phyloP scores from a whole-genome alignment of 1,140 invertebrate species.

The Trachymyrmex cornetzi region DNA sequence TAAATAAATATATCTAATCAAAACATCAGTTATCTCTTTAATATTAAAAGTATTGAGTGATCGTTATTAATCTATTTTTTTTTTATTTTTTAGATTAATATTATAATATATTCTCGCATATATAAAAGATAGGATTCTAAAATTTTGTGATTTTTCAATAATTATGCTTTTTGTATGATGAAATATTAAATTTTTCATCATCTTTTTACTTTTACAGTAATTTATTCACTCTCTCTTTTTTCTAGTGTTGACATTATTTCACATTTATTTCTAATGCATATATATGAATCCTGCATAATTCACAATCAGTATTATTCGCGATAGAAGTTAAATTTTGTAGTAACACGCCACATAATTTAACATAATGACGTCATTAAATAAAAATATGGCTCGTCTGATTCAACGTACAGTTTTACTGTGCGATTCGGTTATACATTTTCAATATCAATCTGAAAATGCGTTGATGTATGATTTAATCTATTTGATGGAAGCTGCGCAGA shows the following conservation, averaged over 20 bases:
- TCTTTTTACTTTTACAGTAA: too few relatives aligned
- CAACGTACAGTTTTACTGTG: slow-evolving; percentile 38
- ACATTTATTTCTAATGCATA: not conserved
- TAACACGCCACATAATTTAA: not conserved
- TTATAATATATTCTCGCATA: too few relatives aligned
- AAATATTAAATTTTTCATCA: too few relatives aligned
- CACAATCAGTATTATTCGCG: not conserved
- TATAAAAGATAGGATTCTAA: too few relatives aligned
- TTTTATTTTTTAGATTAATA: too few relatives aligned
- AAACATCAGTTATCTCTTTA: not conserved
- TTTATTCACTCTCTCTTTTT: too few relatives aligned
- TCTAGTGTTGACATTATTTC: not conserved
- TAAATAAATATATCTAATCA: not conserved
- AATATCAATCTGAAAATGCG: not conserved
- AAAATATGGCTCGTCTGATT: slow-evolving; percentile 4
- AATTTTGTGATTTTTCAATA: too few relatives aligned
- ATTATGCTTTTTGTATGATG: too few relatives aligned
- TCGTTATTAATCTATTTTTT: too few relatives aligned
- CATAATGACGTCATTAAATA: slow-evolving; percentile 17
- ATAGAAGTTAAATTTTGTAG: not conserved
- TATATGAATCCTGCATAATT: not conserved
- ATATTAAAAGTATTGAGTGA: too few relatives aligned
- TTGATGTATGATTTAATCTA: not conserved
- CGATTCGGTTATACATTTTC: slow-evolving; percentile 61
- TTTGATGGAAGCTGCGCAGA: not conserved